Evolutionary conservation across 2,888 invertebrate genomes (phyloP).

Genomic region (Polydrusus pterygomalis): DNA sequence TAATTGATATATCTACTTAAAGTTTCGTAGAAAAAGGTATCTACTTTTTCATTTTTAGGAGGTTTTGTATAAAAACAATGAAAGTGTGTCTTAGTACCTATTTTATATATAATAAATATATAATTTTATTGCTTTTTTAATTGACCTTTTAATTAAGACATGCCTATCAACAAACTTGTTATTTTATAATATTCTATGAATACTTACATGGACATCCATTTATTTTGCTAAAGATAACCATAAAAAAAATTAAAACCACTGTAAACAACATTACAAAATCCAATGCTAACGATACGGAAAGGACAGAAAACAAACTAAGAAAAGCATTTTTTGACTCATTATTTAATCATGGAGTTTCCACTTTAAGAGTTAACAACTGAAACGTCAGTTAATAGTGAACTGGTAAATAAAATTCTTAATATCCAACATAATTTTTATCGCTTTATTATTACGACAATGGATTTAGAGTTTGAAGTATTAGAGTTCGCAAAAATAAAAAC

Average conservation of each 20-base stretch:
- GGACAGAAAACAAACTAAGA: conserved; percentile 34
- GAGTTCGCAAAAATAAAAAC: not conserved
- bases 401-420: not conserved
- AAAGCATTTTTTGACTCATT: conserved; percentile 18
- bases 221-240: conserved; percentile 7
- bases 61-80: too few species aligned
- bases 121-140: too few species aligned
- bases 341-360: conserved; percentile 32
- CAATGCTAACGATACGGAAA: conserved; percentile 11
- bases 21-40: too few species aligned
- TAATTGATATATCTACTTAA: too few species aligned
- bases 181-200: not conserved
- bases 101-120: too few species aligned
- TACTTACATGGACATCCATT: conserved; percentile 33
- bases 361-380: conserved; percentile 13
- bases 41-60: too few species aligned
- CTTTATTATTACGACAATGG: not conserved
- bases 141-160: not conserved
- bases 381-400: not conserved
- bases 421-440: not conserved
- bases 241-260: conserved; percentile 19
- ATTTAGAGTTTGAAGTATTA: conserved; percentile 3
- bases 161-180: not conserved
- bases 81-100: too few species aligned
- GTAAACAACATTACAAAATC: conserved; percentile 33